Conservation (phyloP, 2,113 vertebrate genomes). For the Varanus komodoensis region DNA sequence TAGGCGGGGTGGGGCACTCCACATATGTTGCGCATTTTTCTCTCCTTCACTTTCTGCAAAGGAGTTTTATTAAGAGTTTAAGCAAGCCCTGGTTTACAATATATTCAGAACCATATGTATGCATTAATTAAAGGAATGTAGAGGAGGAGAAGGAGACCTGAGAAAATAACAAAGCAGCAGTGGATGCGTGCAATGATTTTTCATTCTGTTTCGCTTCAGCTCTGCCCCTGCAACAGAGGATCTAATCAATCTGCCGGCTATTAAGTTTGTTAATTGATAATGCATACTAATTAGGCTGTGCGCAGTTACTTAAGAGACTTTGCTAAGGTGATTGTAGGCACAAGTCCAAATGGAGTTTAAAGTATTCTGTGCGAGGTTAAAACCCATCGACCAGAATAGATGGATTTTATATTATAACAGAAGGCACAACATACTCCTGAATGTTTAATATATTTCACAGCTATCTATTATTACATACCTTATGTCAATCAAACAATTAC, state of each 20-base stretch:
- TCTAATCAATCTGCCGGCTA: conserved; percentile 99
- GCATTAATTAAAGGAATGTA: conserved; percentile 95
- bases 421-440: conserved; percentile 86
- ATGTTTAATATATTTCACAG: conserved; percentile 83
- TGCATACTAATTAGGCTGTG: conserved; percentile 99
- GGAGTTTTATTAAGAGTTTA: conserved; percentile 89
- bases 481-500: conserved; percentile 79
- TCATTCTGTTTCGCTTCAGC: conserved; percentile 98
- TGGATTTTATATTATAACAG: conserved; percentile 90
- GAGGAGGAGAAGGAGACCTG: conserved; percentile 88
- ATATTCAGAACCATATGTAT: conserved; percentile 93
- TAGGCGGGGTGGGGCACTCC: conserved; percentile 44
- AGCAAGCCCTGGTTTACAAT: conserved; percentile 87
- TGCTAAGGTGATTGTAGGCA: conserved; percentile 99
- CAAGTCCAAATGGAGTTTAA: conserved; percentile 98
- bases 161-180: conserved; percentile 89
- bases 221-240: conserved; percentile 98
- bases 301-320: conserved; percentile 99
- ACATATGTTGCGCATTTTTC: conserved; percentile 58
- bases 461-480: conserved; percentile 82
- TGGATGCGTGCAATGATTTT: conserved; percentile 90
- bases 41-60: conserved; percentile 55
- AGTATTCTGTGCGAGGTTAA: conserved; percentile 99
- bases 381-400: conserved; percentile 95
- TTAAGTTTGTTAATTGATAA: conserved; percentile 99